These are phyloP conservation scores for Peromyscus californicus DNA, from an alignment of 2,113 vertebrate genomes.

Conservation along the genomic window DNA sequence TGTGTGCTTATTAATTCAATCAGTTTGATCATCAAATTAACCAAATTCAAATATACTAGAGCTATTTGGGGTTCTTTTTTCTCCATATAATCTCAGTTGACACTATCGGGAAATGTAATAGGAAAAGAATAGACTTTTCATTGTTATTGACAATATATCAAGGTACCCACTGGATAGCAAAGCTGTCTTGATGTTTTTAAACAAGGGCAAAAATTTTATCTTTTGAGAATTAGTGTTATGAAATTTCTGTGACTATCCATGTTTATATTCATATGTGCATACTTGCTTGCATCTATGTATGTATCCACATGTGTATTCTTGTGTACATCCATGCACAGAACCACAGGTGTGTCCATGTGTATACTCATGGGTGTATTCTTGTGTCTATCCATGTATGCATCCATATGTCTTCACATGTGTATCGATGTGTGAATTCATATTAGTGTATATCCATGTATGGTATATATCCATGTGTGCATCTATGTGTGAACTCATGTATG, in stretches of 20 bases:
- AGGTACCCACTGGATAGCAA: not conserved
- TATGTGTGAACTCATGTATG: not conserved
- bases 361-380: not conserved
- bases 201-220: not conserved
- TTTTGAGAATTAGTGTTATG: not conserved
- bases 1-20: not conserved
- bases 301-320: not conserved
- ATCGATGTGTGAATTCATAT: not conserved
- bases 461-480: not conserved
- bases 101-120: not conserved
- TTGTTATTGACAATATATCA: not conserved
- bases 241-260: not conserved
- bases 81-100: not conserved
- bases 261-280: not conserved
- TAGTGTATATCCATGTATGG: not conserved
- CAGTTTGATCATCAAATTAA: not conserved
- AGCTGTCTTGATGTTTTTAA: slow-evolving; percentile 22
- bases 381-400: not conserved
- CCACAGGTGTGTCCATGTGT: not conserved
- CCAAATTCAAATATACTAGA: not conserved
- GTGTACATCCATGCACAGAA: not conserved
- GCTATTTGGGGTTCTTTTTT: not conserved
- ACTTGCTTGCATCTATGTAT: not conserved
- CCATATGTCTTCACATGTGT: not conserved
- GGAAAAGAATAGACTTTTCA: not conserved